Conservation (phyloP, 2,797 vertebrate genomes). For the Kryptolebias ocellatus region DNA sequence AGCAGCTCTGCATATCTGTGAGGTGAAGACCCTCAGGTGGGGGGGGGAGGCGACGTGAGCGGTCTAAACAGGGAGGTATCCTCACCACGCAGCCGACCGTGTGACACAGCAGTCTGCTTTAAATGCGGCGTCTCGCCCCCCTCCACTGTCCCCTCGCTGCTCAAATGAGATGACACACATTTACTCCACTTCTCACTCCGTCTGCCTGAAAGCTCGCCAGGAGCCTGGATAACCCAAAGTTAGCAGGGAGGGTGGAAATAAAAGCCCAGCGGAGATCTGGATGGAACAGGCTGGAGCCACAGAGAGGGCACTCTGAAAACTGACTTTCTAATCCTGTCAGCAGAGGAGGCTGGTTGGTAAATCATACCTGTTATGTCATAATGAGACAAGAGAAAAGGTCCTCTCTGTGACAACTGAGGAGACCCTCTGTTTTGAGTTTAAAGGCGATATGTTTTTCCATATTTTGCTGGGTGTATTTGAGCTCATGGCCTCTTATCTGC, state of each 20-base stretch:
- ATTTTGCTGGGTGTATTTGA: too few relatives aligned
- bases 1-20: slow-evolving; percentile 42
- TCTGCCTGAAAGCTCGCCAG: slow-evolving; percentile 17
- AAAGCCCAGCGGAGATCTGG: slow-evolving; percentile 27
- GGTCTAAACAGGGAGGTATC: slow-evolving; percentile 69
- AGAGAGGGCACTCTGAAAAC: slow-evolving; percentile 8
- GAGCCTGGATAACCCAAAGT: slow-evolving; percentile 20
- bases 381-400: too few relatives aligned
- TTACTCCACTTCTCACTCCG: slow-evolving; percentile 16
- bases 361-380: too few relatives aligned
- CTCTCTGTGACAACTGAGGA: too few relatives aligned
- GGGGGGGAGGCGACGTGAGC: slow-evolving; percentile 11
- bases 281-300: slow-evolving; percentile 27
- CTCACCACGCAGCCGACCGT: slow-evolving; percentile 52
- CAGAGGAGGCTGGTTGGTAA: background rate
- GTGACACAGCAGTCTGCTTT: slow-evolving; percentile 74
- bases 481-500: background rate
- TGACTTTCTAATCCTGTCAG: slow-evolving; percentile 1
- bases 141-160: slow-evolving; percentile 7
- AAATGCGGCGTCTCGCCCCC: slow-evolving; percentile 18
- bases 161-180: slow-evolving; percentile 41
- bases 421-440: too few relatives aligned
- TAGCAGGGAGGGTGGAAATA: slow-evolving; percentile 35
- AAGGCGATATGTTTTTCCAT: too few relatives aligned
- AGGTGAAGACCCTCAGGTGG: slow-evolving; percentile 15